Conservation (phyloP, 2,797 vertebrate genomes). For the Halcyon smyrnensis region DNA sequence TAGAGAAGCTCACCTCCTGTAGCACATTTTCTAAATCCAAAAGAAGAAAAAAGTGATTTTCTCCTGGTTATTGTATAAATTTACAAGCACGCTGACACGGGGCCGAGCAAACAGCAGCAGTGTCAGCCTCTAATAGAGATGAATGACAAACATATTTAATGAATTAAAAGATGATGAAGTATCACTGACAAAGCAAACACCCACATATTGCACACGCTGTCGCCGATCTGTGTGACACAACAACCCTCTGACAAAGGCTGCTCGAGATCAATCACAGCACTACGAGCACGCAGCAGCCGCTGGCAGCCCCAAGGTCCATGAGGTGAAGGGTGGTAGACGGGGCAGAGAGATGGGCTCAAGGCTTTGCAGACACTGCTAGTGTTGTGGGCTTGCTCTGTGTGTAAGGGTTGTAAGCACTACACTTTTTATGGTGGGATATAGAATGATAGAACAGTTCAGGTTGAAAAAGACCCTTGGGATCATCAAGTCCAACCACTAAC, state of each 20-base stretch:
- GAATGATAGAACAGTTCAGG: no score
- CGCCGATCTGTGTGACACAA: neutral
- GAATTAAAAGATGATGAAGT: constrained; percentile 47
- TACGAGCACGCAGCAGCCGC: fast-evolving
- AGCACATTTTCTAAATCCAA: neutral
- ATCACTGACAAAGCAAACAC: neutral
- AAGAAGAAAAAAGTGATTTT: constrained; percentile 24
- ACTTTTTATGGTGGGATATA: neutral
- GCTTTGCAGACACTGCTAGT: neutral
- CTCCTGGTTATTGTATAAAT: neutral
- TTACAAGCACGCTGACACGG: constrained; percentile 11
- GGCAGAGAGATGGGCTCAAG: neutral
- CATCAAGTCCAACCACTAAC: no score
- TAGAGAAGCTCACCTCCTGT: neutral
- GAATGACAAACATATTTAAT: constrained; percentile 29
- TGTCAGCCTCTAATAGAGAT: constrained; percentile 31
- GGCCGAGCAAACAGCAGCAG: constrained; percentile 28
- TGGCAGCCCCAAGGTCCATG: neutral
- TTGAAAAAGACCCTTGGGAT: no score
- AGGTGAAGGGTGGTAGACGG: neutral
- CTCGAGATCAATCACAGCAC: neutral
- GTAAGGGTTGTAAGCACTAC: neutral
- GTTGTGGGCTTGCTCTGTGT: neutral
- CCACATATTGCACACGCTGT: neutral
- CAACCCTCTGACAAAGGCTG: neutral